These are phyloP conservation scores for Thermophis baileyi DNA, from an alignment of 2,113 vertebrate genomes.

Conservation along the genomic window DNA sequence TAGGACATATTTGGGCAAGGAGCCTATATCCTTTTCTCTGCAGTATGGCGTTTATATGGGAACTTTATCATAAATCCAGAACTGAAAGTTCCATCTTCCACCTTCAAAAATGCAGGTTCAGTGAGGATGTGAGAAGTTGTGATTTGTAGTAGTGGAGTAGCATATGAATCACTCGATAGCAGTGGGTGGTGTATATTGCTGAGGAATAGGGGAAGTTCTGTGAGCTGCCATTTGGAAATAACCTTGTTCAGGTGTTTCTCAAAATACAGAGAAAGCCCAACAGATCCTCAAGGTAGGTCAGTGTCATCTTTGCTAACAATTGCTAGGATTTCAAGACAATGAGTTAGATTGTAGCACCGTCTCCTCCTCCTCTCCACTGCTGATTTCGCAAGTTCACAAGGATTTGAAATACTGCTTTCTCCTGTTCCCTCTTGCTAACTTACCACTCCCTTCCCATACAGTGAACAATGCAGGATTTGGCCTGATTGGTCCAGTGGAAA, in stretches of 20 bases:
- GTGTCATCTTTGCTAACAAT: neutral
- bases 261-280: neutral
- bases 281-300: neutral
- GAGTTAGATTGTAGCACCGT: neutral
- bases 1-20: neutral
- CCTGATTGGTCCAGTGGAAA: constrained; percentile 70
- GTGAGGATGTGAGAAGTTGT: neutral
- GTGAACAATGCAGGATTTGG: constrained; percentile 72
- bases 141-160: neutral
- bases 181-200: neutral
- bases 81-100: neutral
- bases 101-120: neutral
- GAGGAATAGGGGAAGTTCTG: neutral
- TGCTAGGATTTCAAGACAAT: neutral
- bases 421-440: neutral
- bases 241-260: neutral
- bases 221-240: neutral
- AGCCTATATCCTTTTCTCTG: neutral
- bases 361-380: neutral
- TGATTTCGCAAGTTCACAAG: neutral
- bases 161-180: neutral
- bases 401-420: neutral
- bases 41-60: no score
- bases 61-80: neutral
- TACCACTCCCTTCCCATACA: constrained; percentile 16